These are phyloP conservation scores for Acropora yongei DNA, from an alignment of 64 coral and sea anemone species.

Conservation along the genomic window DNA sequence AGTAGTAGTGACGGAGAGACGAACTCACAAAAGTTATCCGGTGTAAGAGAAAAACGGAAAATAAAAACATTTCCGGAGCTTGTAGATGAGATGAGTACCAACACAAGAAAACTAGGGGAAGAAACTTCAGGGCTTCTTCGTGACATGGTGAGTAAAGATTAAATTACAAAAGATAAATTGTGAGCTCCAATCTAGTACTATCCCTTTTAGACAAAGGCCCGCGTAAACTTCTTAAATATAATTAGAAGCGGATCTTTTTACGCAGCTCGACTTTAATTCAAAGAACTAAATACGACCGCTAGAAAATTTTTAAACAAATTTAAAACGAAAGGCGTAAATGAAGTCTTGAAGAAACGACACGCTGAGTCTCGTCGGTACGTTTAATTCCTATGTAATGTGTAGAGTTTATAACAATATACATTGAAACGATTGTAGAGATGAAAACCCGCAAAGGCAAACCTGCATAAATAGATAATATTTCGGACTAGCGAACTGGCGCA, in stretches of 20 bases:
- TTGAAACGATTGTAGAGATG: no score
- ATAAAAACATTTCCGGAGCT: slow-evolving; percentile 15
- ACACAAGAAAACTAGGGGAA: slow-evolving; percentile 31
- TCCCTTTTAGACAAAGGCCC: not conserved
- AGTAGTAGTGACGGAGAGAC: slow-evolving; percentile 19
- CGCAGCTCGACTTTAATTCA: no score
- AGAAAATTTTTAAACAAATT: not conserved
- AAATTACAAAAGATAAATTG: not conserved
- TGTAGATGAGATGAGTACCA: slow-evolving; percentile 27
- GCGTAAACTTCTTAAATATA: no score
- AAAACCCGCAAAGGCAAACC: no score
- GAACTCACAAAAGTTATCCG: not conserved
- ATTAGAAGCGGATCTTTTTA: no score
- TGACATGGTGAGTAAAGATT: slow-evolving; percentile 28
- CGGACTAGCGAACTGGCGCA: no score
- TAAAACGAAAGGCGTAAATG: not conserved
- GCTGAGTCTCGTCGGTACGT: no score
- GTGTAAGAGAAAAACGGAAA: not conserved
- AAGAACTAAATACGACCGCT: no score
- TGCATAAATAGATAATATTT: not conserved
- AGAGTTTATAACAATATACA: no score
- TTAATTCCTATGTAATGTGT: no score
- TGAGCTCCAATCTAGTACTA: not conserved
- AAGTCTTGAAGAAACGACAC: no score
- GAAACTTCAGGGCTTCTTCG: slow-evolving; percentile 29